A percentile compares a stretch with the other conserved stretches of the same genome.
phyloP scores from a whole-genome alignment of 2,888 invertebrate genomes.

The Agrilus biguttatus region DNA sequence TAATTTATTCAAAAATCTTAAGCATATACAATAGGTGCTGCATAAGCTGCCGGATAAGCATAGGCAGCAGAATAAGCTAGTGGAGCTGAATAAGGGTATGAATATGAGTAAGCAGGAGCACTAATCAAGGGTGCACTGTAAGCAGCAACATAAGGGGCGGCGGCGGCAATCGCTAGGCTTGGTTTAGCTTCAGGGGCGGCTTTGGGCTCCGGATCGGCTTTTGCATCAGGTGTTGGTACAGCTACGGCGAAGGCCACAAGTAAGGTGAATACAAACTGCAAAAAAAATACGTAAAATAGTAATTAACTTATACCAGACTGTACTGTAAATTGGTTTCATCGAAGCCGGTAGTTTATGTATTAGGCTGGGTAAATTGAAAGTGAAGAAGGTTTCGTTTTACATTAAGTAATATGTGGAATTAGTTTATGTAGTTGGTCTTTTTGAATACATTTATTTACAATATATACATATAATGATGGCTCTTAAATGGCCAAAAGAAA shows the following conservation, averaged over 20 bases:
- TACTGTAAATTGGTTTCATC: too few relatives aligned
- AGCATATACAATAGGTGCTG: background rate
- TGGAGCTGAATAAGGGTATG: slow-evolving; percentile 3
- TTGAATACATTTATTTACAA: too few relatives aligned
- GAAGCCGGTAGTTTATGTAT: too few relatives aligned
- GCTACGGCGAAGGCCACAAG: slow-evolving; percentile 35
- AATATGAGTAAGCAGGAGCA: background rate
- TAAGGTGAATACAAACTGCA: slow-evolving; percentile 34
- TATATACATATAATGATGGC: too few relatives aligned
- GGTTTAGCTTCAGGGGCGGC: slow-evolving; percentile 2
- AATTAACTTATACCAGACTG: too few relatives aligned
- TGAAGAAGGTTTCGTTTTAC: too few relatives aligned
- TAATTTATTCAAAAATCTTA: background rate
- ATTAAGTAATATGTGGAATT: too few relatives aligned
- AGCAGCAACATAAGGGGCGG: slow-evolving; percentile 4
- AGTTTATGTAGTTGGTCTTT: too few relatives aligned
- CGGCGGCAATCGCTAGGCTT: background rate
- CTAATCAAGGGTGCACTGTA: slow-evolving; percentile 1
- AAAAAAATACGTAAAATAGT: too few relatives aligned
- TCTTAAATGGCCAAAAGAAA: too few relatives aligned
- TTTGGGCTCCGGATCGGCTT: too few relatives aligned
- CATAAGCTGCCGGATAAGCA: slow-evolving; percentile 3
- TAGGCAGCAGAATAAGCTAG: slow-evolving; percentile 9
- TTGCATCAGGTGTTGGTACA: slow-evolving; percentile 29
- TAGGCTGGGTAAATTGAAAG: too few relatives aligned